phyloP scores from a whole-genome alignment of 2,888 invertebrate genomes.

The Torymus auratus region DNA sequence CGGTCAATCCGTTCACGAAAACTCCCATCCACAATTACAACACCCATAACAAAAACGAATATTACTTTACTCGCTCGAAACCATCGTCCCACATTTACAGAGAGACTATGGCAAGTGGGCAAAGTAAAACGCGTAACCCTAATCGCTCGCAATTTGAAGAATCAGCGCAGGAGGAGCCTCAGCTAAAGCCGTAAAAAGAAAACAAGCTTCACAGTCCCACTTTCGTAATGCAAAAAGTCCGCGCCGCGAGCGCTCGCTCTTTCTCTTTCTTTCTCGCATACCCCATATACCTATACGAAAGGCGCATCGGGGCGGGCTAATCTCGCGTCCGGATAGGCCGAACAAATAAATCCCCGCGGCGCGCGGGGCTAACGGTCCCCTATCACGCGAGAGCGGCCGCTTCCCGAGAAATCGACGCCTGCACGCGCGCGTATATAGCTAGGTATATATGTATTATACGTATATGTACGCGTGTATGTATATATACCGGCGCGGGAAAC shows the following conservation, averaged over 20 bases:
- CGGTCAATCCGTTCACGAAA: no score
- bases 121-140: background rate
- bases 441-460: no score
- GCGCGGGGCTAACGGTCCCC: slow-evolving; percentile 57
- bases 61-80: no score
- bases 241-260: no score
- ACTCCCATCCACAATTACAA: no score
- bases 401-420: slow-evolving; percentile 22
- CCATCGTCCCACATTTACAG: no score
- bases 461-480: no score
- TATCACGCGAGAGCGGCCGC: slow-evolving; percentile 62
- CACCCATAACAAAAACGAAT: no score
- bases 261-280: no score
- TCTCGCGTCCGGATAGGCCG: slow-evolving; percentile 60
- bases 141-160: background rate
- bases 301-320: slow-evolving; percentile 51
- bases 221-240: background rate
- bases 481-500: no score
- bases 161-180: background rate
- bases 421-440: background rate
- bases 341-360: slow-evolving; percentile 60
- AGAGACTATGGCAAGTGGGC: no score
- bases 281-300: slow-evolving; percentile 33
- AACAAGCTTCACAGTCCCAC: background rate
- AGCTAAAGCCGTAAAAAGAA: background rate